These are phyloP conservation scores for Erynnis tages DNA, from an alignment of 2,888 invertebrate species.

Conservation along the genomic window DNA sequence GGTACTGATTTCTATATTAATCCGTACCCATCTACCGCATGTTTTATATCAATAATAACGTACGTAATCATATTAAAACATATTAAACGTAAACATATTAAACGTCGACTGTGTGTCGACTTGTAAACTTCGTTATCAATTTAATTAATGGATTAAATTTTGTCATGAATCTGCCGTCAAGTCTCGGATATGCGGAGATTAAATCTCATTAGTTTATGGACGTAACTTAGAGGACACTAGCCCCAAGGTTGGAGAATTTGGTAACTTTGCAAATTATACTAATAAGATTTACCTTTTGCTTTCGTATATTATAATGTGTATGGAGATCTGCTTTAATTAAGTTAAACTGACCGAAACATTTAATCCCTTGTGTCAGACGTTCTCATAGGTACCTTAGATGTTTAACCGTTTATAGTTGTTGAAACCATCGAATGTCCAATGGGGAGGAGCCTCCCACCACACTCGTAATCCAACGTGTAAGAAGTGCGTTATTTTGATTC, in stretches of 20 bases:
- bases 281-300: constrained; percentile 21
- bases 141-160: constrained; percentile 26
- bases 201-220: constrained; percentile 23
- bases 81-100: constrained; percentile 10
- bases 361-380: neutral
- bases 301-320: neutral
- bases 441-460: too few relatives aligned
- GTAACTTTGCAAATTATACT: constrained; percentile 8
- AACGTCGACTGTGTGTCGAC: constrained; percentile 1
- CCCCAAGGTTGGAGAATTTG: neutral
- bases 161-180: constrained; percentile 10
- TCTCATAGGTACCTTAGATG: too few relatives aligned
- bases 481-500: too few relatives aligned
- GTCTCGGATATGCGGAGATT: constrained; percentile 20
- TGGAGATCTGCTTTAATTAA: neutral
- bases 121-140: constrained; percentile 20
- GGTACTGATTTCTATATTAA: too few relatives aligned
- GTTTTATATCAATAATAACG: too few relatives aligned
- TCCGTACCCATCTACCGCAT: too few relatives aligned
- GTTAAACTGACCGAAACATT: neutral
- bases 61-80: too few relatives aligned
- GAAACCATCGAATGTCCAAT: neutral
- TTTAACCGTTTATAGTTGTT: too few relatives aligned
- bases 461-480: too few relatives aligned
- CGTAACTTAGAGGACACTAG: constrained; percentile 16